Conservation (phyloP, 2,797 vertebrate genomes). For the Hoplostethus atlanticus region DNA sequence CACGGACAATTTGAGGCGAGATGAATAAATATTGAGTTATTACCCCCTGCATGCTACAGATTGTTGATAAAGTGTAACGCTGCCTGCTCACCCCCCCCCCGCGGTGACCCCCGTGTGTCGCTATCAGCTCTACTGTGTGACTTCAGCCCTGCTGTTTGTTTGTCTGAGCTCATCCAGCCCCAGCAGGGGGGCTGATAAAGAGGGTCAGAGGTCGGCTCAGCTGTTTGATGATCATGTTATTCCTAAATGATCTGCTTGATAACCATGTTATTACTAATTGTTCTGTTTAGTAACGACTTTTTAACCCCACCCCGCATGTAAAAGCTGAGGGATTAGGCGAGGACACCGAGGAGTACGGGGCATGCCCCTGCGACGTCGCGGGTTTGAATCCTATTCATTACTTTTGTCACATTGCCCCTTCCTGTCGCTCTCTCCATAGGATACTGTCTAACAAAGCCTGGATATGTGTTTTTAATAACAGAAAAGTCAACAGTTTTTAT, state of each 20-base stretch:
- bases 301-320: conserved; percentile 22
- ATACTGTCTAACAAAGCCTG: too few species aligned
- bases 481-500: too few species aligned
- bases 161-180: conserved; percentile 65
- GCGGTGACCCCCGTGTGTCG: neutral
- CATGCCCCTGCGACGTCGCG: too few species aligned
- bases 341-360: neutral
- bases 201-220: conserved; percentile 55
- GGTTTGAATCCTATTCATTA: neutral
- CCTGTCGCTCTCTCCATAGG: too few species aligned
- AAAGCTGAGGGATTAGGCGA: neutral
- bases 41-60: too few species aligned
- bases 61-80: too few species aligned
- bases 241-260: conserved; percentile 74
- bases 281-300: conserved; percentile 42
- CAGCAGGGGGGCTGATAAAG: conserved; percentile 69
- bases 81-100: too few species aligned
- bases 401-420: neutral
- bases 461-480: too few species aligned
- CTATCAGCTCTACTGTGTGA: conserved; percentile 67
- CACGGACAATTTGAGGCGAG: too few species aligned
- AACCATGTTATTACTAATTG: conserved; percentile 75
- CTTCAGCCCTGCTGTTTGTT: conserved; percentile 64
- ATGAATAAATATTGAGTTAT: too few species aligned
- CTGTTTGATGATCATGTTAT: conserved; percentile 74